Evolutionary conservation across 2,888 invertebrate species (phyloP), one percentile per base, ranked within the genome.

Genomic region (Pycnomerus fuliginosus): DNA sequence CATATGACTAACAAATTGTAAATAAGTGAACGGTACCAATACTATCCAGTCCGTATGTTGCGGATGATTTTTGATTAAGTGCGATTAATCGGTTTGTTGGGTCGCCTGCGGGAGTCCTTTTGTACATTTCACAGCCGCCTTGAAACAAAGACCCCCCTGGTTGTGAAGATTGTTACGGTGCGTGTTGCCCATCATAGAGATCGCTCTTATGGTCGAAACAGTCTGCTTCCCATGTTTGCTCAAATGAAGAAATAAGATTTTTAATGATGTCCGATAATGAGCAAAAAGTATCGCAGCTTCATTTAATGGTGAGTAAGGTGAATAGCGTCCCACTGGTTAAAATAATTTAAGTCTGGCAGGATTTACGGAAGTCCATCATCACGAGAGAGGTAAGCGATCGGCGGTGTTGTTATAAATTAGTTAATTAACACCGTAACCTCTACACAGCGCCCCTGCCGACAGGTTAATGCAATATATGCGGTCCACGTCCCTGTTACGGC

Each of bases 381-480:
- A n/a, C n/a, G 11, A 25, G 25, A 25, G 25, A 25, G 42, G 50
- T 48, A 48, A 52, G 36, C 45, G 47, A 55, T 50, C 44, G 42
- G 49, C 42, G 42, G 48, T 47, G 46, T 46, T 61, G 62, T 64
- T 62, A 62, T 65, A 65, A 64, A 65, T 65, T 64, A 64, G 65
- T 64, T 65, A 64, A 65, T 65, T 65, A 65, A 64, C 65, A 64
- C 61, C 52, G 49, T 62, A 62, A 64, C 65, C 65, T 64, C 53
- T 58, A 45, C 44, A 48, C 52, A 53, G 58, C 54, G 55, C 61
- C 62, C 60, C 63, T 54, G 54, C 56, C 50, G 59, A 50, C 57
- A 60, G 61, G 62, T 58, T 62, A 64, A 64, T 63, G 61, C 54
- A 58, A 58, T 53, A 46, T 49, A 52, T 50, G 44, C 40, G 33